A percentile compares a stretch with the other conserved stretches of the same genome.
These are phyloP conservation scores for Acleris cristana DNA, from an alignment of 2,888 invertebrate species.

Conservation along the genomic window DNA sequence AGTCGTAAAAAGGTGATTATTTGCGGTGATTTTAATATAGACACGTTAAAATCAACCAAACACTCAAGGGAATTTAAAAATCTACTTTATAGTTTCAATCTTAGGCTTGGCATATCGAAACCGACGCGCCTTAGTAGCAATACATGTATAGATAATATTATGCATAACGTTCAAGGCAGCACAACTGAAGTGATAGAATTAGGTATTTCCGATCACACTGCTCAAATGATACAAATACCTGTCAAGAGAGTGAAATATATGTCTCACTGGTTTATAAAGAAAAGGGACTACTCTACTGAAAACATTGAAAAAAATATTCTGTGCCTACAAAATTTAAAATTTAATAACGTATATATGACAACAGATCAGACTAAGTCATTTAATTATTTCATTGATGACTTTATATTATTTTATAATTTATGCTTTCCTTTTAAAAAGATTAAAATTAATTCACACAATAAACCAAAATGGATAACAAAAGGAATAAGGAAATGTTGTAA, in stretches of 20 bases:
- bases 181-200: too few species aligned
- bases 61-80: too few species aligned
- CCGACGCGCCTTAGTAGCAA: too few species aligned
- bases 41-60: too few species aligned
- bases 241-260: too few species aligned
- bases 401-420: slow-evolving; percentile 19
- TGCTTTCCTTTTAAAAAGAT: slow-evolving; percentile 19
- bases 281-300: slow-evolving; percentile 34
- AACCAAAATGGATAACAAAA: slow-evolving; percentile 25
- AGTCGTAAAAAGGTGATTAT: slow-evolving; percentile 13
- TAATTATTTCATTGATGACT: slow-evolving; percentile 5
- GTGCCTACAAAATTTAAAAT: slow-evolving; percentile 31
- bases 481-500: slow-evolving; percentile 3
- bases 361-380: slow-evolving; percentile 34
- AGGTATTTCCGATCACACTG: too few species aligned
- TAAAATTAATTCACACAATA: slow-evolving; percentile 9
- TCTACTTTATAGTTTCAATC: too few species aligned
- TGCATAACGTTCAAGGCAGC: too few species aligned
- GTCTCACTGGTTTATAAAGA: slow-evolving; percentile 18
- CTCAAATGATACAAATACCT: too few species aligned
- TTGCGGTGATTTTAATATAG: slow-evolving; percentile 5
- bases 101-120: too few species aligned
- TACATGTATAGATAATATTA: too few species aligned
- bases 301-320: slow-evolving; percentile 39
- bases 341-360: slow-evolving; percentile 37